Percentiles rank a stretch among this genome's conserved stretches.
Conservation (phyloP, 2,113 vertebrate species). For the Cromileptes altivelis region DNA sequence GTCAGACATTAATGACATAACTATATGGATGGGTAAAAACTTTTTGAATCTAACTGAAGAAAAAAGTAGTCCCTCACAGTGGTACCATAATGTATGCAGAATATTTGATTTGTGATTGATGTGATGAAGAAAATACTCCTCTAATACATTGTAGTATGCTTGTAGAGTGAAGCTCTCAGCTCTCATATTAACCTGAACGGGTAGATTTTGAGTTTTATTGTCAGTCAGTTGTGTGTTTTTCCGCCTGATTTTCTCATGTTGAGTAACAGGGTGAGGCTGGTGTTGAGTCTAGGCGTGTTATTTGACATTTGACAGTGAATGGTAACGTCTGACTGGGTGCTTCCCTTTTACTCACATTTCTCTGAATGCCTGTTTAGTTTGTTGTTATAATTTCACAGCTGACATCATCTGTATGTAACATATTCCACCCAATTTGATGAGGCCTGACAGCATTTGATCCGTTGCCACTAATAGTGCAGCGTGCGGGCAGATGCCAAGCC, state of each 20-base stretch:
- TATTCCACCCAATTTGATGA: conserved; percentile 40
- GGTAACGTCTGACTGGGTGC: neutral
- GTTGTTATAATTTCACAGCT: conserved; percentile 22
- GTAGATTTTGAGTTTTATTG: neutral
- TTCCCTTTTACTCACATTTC: neutral
- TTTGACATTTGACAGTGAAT: neutral
- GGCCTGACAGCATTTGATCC: conserved; percentile 36
- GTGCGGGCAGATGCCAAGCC: conserved; percentile 10
- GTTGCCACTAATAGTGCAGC: conserved; percentile 2
- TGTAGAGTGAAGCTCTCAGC: neutral
- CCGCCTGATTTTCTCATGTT: neutral
- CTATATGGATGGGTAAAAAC: too few relatives aligned
- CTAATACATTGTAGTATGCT: neutral
- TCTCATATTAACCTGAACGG: neutral
- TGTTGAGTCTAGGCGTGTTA: neutral
- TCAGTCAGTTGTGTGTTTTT: neutral
- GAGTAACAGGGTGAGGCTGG: neutral
- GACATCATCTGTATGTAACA: neutral
- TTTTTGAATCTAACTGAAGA: too few relatives aligned
- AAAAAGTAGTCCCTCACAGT: too few relatives aligned
- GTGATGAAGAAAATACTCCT: neutral
- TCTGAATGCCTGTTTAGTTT: neutral
- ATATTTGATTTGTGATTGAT: neutral
- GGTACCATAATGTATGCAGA: neutral
- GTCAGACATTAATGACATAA: too few relatives aligned